phyloP scores from a whole-genome alignment of 2,113 vertebrate species.

The cat (Felis catus) region DNA sequence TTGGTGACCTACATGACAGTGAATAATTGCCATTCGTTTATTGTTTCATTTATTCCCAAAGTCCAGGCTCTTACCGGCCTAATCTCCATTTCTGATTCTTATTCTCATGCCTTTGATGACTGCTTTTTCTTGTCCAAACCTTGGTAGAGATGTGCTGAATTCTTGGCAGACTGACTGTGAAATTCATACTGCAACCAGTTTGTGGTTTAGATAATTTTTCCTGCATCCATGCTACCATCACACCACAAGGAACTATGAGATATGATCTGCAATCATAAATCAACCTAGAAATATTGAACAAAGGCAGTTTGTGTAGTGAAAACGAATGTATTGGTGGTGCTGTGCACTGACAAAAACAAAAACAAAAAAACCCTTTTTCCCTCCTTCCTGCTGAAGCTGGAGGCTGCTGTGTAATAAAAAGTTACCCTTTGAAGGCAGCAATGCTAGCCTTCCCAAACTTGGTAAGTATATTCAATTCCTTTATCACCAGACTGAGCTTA shows the following conservation, averaged over 20 bases:
- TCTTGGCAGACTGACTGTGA: constrained; percentile 56
- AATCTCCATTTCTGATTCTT: constrained; percentile 1
- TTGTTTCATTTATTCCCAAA: neutral
- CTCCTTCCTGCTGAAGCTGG: neutral
- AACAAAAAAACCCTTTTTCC: neutral
- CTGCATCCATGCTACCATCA: neutral
- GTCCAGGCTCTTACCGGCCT: neutral
- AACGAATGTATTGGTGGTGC: neutral
- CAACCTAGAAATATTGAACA: constrained; percentile 65
- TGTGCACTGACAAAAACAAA: constrained; percentile 42
- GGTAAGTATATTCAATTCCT: constrained; percentile 68
- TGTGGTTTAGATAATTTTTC: constrained; percentile 23
- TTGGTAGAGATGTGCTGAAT: constrained; percentile 36
- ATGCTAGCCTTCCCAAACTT: constrained; percentile 55
- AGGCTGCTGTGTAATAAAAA: constrained; percentile 47
- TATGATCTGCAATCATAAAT: constrained; percentile 58
- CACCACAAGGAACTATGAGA: constrained; percentile 40
- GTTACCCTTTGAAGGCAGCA: constrained; percentile 60
- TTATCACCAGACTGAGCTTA: constrained; percentile 55
- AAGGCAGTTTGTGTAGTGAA: constrained; percentile 54
- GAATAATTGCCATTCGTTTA: neutral
- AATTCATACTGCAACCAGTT: constrained; percentile 41
- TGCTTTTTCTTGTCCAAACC: constrained; percentile 14
- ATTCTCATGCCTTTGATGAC: neutral
- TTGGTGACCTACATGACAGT: neutral